These are phyloP conservation scores for Pungitius pungitius DNA, from an alignment of 2,113 vertebrate species.

Conservation along the genomic window DNA sequence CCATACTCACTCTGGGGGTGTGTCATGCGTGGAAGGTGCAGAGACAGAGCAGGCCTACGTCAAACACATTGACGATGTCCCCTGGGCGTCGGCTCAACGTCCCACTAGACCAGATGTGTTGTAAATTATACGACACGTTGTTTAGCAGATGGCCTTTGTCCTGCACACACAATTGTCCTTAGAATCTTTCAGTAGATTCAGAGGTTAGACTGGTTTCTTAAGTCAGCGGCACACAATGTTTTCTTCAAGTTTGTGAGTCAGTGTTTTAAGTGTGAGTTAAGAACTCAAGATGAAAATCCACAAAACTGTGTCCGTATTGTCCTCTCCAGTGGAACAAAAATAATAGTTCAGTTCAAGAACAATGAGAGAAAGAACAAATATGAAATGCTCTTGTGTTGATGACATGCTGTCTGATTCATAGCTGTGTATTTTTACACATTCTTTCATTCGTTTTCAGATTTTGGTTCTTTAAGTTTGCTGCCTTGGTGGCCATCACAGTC, in stretches of 20 bases:
- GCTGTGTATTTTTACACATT: background rate
- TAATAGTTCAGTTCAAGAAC: too few species aligned
- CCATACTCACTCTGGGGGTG: background rate
- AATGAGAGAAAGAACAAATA: too few species aligned
- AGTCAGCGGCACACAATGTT: too few species aligned
- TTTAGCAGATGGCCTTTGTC: slow-evolving; percentile 12
- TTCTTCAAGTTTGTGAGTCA: too few species aligned
- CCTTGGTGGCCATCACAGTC: slow-evolving; percentile 87
- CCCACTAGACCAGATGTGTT: background rate
- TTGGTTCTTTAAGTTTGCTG: slow-evolving; percentile 95
- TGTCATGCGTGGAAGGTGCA: background rate
- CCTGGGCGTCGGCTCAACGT: background rate
- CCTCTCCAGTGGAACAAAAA: too few species aligned
- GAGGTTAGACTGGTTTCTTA: background rate
- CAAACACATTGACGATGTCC: background rate
- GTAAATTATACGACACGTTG: background rate
- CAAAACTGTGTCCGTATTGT: too few species aligned
- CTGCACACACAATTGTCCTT: background rate
- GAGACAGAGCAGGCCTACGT: background rate
- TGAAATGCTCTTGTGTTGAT: background rate
- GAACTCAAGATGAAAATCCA: too few species aligned
- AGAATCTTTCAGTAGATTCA: background rate
- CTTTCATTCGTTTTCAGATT: slow-evolving; percentile 79
- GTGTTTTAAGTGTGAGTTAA: too few species aligned
- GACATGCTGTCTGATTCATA: background rate